Percentiles rank a stretch among this genome's conserved stretches.
These are phyloP conservation scores for Valencia hispanica DNA, from an alignment of 2,797 vertebrate genomes.

Conservation along the genomic window DNA sequence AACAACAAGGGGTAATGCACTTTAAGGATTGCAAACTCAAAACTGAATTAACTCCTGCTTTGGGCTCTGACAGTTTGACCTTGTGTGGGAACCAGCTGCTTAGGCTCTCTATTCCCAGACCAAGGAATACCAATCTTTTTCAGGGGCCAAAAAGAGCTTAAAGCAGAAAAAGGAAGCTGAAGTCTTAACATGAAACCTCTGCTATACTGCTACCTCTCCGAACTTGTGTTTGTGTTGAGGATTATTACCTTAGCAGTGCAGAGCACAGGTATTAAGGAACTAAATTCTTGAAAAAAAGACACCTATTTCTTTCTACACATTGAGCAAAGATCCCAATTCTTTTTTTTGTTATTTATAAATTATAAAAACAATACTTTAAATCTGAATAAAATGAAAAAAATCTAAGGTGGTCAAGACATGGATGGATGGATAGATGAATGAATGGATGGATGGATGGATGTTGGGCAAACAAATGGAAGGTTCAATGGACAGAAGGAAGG, in stretches of 20 bases:
- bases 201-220: conserved; percentile 58
- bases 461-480: no score
- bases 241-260: conserved; percentile 60
- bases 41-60: conserved; percentile 58
- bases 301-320: neutral
- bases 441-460: neutral
- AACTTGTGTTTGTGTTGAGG: conserved; percentile 64
- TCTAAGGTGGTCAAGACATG: neutral
- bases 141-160: conserved; percentile 72
- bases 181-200: conserved; percentile 65
- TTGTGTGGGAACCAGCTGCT: conserved; percentile 67
- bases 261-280: conserved; percentile 57
- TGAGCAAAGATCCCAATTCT: neutral
- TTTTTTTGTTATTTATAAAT: neutral
- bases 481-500: no score
- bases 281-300: conserved; percentile 47
- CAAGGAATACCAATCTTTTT: conserved; percentile 68
- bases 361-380: neutral
- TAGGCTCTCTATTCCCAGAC: conserved; percentile 59
- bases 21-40: conserved; percentile 41
- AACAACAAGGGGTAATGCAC: conserved; percentile 38
- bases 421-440: neutral
- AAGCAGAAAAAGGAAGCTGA: conserved; percentile 71
- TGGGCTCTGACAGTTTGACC: conserved; percentile 59
- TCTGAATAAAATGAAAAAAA: neutral